A percentile compares a stretch with the other conserved stretches of the same genome.
phyloP scores from a whole-genome alignment of 2,888 invertebrate species.

The Pecten maximus region DNA sequence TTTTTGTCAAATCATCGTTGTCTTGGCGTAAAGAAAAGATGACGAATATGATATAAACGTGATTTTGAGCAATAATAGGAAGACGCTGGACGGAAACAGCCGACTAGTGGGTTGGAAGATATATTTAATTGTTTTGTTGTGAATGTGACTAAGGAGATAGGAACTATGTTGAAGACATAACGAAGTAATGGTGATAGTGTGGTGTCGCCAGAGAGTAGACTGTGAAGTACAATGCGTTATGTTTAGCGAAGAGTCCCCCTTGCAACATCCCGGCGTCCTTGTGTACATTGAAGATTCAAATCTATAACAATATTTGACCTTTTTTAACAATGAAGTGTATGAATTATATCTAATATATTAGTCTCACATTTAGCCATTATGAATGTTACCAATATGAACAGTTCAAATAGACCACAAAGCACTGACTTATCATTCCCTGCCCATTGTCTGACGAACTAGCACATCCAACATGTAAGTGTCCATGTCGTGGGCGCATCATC shows the following conservation, averaged over 20 bases:
- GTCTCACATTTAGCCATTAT: background rate
- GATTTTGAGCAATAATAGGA: background rate
- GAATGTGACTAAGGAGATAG: background rate
- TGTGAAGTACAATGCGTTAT: background rate
- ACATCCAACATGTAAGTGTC: background rate
- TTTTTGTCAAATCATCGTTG: slow-evolving; percentile 31
- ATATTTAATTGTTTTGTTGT: slow-evolving; percentile 15
- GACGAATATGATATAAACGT: background rate
- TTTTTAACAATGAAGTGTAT: background rate
- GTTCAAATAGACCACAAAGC: background rate
- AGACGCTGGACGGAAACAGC: background rate
- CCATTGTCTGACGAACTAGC: background rate
- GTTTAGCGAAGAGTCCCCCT: background rate
- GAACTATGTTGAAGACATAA: background rate
- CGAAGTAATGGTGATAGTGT: background rate
- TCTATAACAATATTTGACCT: background rate
- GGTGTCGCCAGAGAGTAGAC: background rate
- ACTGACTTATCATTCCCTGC: background rate
- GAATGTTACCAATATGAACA: background rate
- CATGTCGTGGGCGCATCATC: background rate
- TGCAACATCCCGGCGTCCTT: background rate
- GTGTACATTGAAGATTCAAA: background rate
- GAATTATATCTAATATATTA: background rate
- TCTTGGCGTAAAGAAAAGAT: background rate
- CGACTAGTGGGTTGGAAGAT: background rate